A percentile compares a stretch with the other conserved stretches of the same genome.
phyloP scores from a whole-genome alignment of 2,797 vertebrate genomes.

The Threskiornis aethiopicus region DNA sequence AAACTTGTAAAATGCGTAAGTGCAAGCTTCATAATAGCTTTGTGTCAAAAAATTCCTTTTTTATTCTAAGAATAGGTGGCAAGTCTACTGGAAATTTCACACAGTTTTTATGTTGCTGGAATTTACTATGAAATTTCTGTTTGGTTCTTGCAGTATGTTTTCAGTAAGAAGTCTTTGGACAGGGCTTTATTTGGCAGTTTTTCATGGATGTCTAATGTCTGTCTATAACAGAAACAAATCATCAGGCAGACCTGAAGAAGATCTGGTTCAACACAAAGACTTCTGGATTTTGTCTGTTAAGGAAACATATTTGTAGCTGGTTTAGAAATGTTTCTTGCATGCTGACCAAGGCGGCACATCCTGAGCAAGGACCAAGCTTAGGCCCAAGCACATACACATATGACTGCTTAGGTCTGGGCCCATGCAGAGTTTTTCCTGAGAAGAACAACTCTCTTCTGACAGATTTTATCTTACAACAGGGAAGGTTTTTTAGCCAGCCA shows the following conservation, averaged over 20 bases:
- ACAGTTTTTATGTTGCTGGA: not conserved
- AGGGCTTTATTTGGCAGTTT: not conserved
- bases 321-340: not conserved
- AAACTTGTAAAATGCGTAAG: not conserved
- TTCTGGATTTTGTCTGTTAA: not conserved
- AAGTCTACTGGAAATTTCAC: not conserved
- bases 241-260: not conserved
- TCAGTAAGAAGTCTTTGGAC: not conserved
- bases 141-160: not conserved
- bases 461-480: not conserved
- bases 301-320: not conserved
- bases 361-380: not conserved
- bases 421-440: not conserved
- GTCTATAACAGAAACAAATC: not conserved
- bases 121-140: not conserved
- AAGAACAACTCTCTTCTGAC: not conserved
- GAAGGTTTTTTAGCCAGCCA: not conserved
- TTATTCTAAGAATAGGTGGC: not conserved
- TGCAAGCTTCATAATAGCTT: not conserved
- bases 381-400: not conserved
- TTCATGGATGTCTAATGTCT: not conserved
- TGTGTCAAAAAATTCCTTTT: not conserved
- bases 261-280: not conserved
- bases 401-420: not conserved
- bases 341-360: not conserved